Conservation (phyloP, 2,888 invertebrate species). For the Selenia dentaria region DNA sequence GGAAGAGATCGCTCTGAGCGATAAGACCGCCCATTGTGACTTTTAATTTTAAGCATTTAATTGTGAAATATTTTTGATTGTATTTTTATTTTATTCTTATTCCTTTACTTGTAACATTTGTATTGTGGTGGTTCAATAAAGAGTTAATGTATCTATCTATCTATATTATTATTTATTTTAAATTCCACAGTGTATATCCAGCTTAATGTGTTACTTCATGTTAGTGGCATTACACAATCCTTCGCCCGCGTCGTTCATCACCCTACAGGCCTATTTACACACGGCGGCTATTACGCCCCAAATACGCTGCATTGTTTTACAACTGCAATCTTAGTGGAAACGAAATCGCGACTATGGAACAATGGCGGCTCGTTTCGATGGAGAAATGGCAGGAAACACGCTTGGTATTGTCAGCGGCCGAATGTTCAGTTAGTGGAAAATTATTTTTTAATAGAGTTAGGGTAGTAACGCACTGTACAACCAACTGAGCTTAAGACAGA, state of each 20-base stretch:
- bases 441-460: constrained; percentile 2
- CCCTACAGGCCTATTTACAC: constrained; percentile 32
- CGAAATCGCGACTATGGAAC: constrained; percentile 15
- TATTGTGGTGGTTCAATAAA: too few species aligned
- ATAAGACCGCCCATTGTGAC: too few species aligned
- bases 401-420: constrained; percentile 20
- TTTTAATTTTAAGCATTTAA: too few species aligned
- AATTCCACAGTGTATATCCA: too few species aligned
- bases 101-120: too few species aligned
- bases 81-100: too few species aligned
- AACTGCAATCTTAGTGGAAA: constrained; percentile 32
- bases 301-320: constrained; percentile 34
- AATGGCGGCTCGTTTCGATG: constrained; percentile 28
- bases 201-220: too few species aligned
- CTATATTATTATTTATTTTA: too few species aligned
- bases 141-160: too few species aligned
- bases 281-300: constrained; percentile 28
- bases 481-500: too few species aligned
- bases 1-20: too few species aligned
- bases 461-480: neutral
- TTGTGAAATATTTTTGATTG: too few species aligned
- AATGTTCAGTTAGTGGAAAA: constrained; percentile 23
- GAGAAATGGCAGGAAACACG: constrained; percentile 47
- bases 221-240: constrained; percentile 1
- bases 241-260: constrained; percentile 11